These are phyloP conservation scores for Criorhina ranunculi DNA, from an alignment of 2,888 invertebrate genomes.

Conservation along the genomic window DNA sequence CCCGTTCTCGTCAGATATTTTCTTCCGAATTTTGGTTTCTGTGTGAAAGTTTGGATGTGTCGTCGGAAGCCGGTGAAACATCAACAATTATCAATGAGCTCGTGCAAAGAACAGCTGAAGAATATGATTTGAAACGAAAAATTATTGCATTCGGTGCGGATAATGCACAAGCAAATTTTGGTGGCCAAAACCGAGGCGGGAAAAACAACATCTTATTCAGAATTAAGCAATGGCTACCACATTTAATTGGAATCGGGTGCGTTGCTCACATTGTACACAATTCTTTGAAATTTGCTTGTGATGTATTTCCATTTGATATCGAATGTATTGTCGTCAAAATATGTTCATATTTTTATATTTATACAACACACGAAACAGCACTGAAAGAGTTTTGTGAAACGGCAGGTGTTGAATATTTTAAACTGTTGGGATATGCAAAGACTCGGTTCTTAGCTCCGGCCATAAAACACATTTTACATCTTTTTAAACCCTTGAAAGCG, in stretches of 20 bases:
- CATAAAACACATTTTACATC: constrained; percentile 47
- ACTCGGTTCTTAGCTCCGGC: constrained; percentile 51
- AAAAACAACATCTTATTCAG: no score
- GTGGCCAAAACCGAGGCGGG: constrained; percentile 46
- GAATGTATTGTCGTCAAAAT: constrained; percentile 62
- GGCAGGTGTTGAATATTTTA: constrained; percentile 51
- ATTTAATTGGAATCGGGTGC: constrained; percentile 6
- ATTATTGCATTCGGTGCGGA: no score
- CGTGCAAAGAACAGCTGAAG: no score
- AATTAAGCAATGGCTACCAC: constrained; percentile 30
- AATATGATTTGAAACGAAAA: no score
- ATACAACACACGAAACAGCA: constrained; percentile 56
- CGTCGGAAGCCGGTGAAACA: no score
- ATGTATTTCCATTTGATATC: constrained; percentile 50
- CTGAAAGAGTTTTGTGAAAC: constrained; percentile 54
- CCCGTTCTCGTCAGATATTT: no score
- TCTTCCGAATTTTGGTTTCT: no score
- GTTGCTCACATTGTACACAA: constrained; percentile 10
- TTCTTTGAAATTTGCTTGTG: constrained; percentile 2
- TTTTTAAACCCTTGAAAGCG: no score
- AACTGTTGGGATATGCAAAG: constrained; percentile 61
- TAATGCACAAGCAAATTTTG: constrained; percentile 66
- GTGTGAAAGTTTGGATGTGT: no score
- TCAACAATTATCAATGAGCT: no score
- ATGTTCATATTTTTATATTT: constrained; percentile 60